Percentiles rank a stretch among this genome's conserved stretches.
Conservation (phyloP, 1,140 invertebrate species). For the Bombus affinis region DNA sequence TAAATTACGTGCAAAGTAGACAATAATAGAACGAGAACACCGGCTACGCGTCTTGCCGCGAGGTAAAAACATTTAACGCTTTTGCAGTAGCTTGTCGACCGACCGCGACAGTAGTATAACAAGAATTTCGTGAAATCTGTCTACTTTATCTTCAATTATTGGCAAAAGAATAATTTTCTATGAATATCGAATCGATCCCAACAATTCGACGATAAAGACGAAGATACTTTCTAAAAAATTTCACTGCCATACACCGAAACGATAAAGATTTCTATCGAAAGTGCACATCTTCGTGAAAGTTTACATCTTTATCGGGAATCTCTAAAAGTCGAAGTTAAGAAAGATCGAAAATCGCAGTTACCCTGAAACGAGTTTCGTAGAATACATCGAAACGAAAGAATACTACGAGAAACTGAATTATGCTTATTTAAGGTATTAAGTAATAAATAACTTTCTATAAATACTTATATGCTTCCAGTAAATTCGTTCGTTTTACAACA, state of each 20-base stretch:
- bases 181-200: background rate
- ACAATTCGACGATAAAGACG: background rate
- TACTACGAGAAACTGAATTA: background rate
- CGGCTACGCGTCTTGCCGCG: background rate
- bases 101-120: too few relatives aligned
- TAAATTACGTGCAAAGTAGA: constrained; percentile 35
- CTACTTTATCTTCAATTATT: background rate
- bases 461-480: background rate
- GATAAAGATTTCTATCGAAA: background rate
- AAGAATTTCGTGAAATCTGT: background rate
- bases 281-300: background rate
- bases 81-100: constrained; percentile 3
- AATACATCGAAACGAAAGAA: too few relatives aligned
- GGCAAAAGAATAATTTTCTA: background rate
- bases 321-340: background rate
- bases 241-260: background rate
- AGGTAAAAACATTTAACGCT: constrained; percentile 39
- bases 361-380: background rate
- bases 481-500: background rate
- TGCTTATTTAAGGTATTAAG: background rate
- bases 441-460: background rate
- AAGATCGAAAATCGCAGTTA: background rate
- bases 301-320: background rate
- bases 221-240: background rate
- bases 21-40: constrained; percentile 44